Conservation (phyloP, 1,140 invertebrate species). For the Hesperophylax magnus region DNA sequence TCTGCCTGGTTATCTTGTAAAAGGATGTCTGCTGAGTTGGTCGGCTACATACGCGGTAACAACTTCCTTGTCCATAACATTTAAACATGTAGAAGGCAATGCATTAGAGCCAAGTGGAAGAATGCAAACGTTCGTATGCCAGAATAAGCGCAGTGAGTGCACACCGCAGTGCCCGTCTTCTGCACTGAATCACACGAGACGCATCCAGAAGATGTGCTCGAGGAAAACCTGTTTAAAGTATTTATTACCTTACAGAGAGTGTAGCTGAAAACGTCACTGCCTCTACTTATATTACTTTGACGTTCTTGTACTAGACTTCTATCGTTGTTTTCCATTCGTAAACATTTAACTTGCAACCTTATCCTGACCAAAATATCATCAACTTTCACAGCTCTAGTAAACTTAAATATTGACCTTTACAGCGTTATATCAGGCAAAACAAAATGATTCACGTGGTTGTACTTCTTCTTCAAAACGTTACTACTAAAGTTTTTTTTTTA, state of each 20-base stretch:
- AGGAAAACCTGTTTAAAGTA: constrained; percentile 50
- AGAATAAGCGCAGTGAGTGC: constrained; percentile 42
- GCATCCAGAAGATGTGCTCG: constrained; percentile 54
- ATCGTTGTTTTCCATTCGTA: not conserved
- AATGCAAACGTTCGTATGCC: constrained; percentile 32
- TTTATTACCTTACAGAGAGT: constrained; percentile 47
- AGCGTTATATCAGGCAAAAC: too few species aligned
- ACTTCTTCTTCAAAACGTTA: too few species aligned
- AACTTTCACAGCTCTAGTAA: too few species aligned
- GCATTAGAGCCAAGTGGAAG: constrained; percentile 43
- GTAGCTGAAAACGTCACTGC: constrained; percentile 33
- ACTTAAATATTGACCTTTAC: too few species aligned
- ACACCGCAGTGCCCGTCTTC: constrained; percentile 1
- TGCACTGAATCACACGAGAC: constrained; percentile 56
- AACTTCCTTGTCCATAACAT: constrained; percentile 41
- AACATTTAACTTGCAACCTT: not conserved
- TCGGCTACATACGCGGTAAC: constrained; percentile 16
- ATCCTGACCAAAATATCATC: too few species aligned
- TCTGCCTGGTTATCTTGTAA: not conserved
- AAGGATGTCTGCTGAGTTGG: not conserved
- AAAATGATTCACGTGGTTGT: too few species aligned
- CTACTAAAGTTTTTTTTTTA: too few species aligned
- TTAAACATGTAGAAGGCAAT: constrained; percentile 41
- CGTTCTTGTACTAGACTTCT: not conserved
- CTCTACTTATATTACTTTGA: constrained; percentile 12